Conservation (phyloP, 92 coral and sea anemone species). For the Porites evermanni region DNA sequence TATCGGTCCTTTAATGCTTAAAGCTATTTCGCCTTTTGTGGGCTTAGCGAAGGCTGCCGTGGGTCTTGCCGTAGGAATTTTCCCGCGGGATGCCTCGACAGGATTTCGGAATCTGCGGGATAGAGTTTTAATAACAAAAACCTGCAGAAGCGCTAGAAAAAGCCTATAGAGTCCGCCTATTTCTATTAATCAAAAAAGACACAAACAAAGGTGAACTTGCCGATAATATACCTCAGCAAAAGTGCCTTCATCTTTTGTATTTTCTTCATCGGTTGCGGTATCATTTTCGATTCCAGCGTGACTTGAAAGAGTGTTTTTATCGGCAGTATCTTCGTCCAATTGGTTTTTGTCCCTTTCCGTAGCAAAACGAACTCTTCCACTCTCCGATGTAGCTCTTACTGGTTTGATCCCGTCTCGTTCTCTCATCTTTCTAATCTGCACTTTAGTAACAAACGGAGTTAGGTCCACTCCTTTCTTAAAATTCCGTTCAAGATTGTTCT, state of each 20-base stretch:
- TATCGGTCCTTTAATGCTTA: constrained; percentile 70
- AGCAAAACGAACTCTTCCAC: neutral
- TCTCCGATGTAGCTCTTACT: neutral
- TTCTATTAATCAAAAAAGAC: too few species aligned
- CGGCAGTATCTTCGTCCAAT: neutral
- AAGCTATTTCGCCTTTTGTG: constrained; percentile 81
- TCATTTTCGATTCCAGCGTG: neutral
- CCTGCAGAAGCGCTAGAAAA: too few species aligned
- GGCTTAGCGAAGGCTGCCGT: constrained; percentile 76
- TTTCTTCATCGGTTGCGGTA: neutral
- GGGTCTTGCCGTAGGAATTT: constrained; percentile 32
- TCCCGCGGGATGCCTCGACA: constrained; percentile 25
- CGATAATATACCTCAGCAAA: constrained; percentile 4
- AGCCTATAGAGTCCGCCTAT: too few species aligned
- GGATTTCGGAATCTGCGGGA: constrained; percentile 64
- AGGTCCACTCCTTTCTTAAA: constrained; percentile 6
- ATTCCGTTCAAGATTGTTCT: constrained; percentile 5
- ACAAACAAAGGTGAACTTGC: too few species aligned
- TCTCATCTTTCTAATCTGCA: constrained; percentile 63
- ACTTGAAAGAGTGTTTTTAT: neutral
- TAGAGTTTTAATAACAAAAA: constrained; percentile 61
- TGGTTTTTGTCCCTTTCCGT: neutral
- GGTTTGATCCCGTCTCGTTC: constrained; percentile 1
- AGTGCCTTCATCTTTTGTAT: neutral
- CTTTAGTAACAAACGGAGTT: constrained; percentile 79